Evolutionary conservation across 2,797 vertebrate genomes (phyloP), one percentile per base, ranked within the genome.

Genomic region (Mastacembelus armatus): DNA sequence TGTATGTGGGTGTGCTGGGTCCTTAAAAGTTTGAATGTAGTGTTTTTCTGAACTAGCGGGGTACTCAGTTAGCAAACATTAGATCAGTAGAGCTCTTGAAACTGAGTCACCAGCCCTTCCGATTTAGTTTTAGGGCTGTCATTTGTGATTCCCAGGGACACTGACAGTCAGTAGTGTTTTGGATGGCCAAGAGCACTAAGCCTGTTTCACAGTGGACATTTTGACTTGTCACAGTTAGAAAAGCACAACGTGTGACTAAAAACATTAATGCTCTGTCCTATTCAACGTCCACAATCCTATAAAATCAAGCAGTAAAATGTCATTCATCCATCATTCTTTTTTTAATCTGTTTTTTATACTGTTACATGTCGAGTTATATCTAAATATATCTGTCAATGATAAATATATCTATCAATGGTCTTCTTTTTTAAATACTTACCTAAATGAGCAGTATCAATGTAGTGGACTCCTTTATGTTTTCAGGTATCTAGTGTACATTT

Each of bases 401-500:
- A n/a, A n/a, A n/a, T n/a, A n/a, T n/a, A n/a, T n/a, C n/a, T n/a
- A n/a, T n/a, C n/a, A n/a, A n/a, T n/a, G n/a, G n/a, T n/a, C n/a
- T 36, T 6, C 38, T 16, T 43, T 5, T 45, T 14, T 21, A 9
- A 50, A 24, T 29, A 30, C 30, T 32, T 66, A 67, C 19, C 22
- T 54, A 24, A 32, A 14, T 15, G 32, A 50, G 5, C 26, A 24
- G 44, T n/a, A 45, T 50, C 14, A 26, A 38, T 6, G 11, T 12
- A 49, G 9, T 12, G 15, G 19, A n/a, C 16, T 19, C 9, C 24
- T 33, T 5, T 19, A 26, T 33, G 8, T 11, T 30, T 47, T 58
- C 21, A 16, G 43, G 43, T 68, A 33, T 18, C n/a, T n/a, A 30
- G 10, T 47, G 30, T 14, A 10, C 5, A 60, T 71, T 16, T 68